Base-by-base conservation (phyloP, 1,140 invertebrate genomes). In the Oncopeltus fasciatus region DNA sequence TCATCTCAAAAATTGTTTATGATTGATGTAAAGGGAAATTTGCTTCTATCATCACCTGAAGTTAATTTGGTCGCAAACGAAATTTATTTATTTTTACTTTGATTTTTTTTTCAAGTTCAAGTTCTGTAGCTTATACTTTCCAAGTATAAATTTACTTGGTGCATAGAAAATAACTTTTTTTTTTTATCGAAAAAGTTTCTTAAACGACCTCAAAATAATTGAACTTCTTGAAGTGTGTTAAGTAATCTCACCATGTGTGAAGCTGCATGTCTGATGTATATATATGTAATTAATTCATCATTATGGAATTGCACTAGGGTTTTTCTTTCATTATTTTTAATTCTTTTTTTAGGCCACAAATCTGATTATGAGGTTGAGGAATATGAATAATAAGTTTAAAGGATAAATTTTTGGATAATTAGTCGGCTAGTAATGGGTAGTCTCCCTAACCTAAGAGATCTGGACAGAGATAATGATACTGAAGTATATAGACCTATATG, bases 371-470 rank as follows among this genome's bases (percentile, higher is more conserved):
- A 38, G 14, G 31, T 38, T 38, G 14, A 38, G 14, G 14, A 38
- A 38, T 8, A 14, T 8, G 5, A 14, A 38, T 8, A 8, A 38
- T 38, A 38, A 38, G 14, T 38, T 8, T 38, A 38, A 38, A 8
- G 31, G 31, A 38, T 38, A 14, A 38, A 38, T 38, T 5, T 14
- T 38, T 33, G 33, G n/a, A 33, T 58, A 58, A 20, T 29, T 58
- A 58, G 33, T 33, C 3, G 12, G 31, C n/a, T 16, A 33, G 28
- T 38, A 28, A 62, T 62, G 61, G 61, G 61, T 20, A 62, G 61
- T 21, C 61, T 62, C 26, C 61, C 61, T 12, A 62, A 62, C 20
- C 58, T 62, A 24, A 57, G 61, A 18, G 61, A 62, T 31, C 56
- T 62, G 16, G 61, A 46, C 24, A 62, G 24, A 31, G 61, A 62